These are phyloP conservation scores for Oreortyx pictus DNA, from an alignment of 2,797 vertebrate species.

Conservation along the genomic window DNA sequence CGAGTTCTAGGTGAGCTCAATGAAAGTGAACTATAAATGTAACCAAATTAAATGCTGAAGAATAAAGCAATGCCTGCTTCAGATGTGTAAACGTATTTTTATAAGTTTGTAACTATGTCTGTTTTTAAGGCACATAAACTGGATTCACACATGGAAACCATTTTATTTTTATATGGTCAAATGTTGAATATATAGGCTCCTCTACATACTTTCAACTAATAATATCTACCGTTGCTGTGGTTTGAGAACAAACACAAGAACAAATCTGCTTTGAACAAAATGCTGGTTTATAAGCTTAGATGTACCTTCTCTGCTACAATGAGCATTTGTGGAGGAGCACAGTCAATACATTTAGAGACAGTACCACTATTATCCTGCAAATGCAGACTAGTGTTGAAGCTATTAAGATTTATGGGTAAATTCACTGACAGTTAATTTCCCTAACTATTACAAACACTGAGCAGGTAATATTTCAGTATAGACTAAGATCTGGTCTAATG, in stretches of 20 bases:
- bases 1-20: neutral
- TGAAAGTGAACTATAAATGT: neutral
- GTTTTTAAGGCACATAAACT: neutral
- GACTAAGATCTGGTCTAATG: neutral
- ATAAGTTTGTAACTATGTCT: neutral
- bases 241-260: constrained; percentile 46
- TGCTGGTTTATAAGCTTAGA: neutral
- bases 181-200: neutral
- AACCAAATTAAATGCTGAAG: neutral
- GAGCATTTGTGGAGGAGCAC: neutral
- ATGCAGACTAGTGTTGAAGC: neutral
- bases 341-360: neutral
- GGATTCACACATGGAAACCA: neutral
- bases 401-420: neutral
- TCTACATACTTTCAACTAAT: neutral
- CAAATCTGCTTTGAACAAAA: neutral
- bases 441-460: neutral
- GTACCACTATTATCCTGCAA: neutral
- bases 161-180: neutral
- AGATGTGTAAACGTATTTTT: neutral
- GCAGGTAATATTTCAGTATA: neutral
- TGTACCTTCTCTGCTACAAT: neutral
- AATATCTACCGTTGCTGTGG: neutral
- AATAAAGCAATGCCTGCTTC: neutral
- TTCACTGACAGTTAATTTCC: neutral